Base-by-base conservation (phyloP, 2,797 vertebrate genomes). In the Rhinella marina region DNA sequence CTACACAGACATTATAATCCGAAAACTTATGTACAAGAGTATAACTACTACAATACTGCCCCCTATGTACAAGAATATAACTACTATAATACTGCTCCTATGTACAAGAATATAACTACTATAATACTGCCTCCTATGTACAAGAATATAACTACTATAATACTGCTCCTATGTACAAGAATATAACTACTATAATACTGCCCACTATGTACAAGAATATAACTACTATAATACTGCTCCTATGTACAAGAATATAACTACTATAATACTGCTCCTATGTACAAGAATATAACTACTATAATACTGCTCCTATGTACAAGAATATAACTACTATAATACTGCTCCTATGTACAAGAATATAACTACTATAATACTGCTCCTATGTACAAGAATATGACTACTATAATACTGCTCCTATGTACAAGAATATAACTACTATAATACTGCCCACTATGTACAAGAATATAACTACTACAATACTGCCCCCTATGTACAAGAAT, bases 211-310 rank as follows among this genome's bases (percentile, higher is more conserved):
- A 62, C 61, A 62, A 62, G 61, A 41, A 5, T 41, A 41, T 41
- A 41, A 29, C 4, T 32, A 72, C 68, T 19, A 32, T 72, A 72
- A 72, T 72, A 72, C 29, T 72, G 16, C 27, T 8, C 68, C 68
- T 72, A 32, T 72, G 27, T 72, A 72, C 68, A 72, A 41, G 68
- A 72, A 19, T 72, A 32, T 72, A 72, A 41, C 68, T 72, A 72
- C 14, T 72, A 41, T 72, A 72, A 72, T 72, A 72, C 68, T 32
- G 14, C 68, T 4, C 64, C 64, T 68, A 68, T 68, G 19, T 68
- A 68, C 64, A 68, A 68, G 64, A 29, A 68, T 68, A 68, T 68
- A 68, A 68, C 64, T 68, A 68, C n/a, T 68, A 68, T 68, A 68
- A 68, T 68, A 68, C 25, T 68, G 25, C 64, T 13, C 64, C 64